Conservation (phyloP, 2,797 vertebrate species). For the Tokudaia tokunoshimensis region DNA sequence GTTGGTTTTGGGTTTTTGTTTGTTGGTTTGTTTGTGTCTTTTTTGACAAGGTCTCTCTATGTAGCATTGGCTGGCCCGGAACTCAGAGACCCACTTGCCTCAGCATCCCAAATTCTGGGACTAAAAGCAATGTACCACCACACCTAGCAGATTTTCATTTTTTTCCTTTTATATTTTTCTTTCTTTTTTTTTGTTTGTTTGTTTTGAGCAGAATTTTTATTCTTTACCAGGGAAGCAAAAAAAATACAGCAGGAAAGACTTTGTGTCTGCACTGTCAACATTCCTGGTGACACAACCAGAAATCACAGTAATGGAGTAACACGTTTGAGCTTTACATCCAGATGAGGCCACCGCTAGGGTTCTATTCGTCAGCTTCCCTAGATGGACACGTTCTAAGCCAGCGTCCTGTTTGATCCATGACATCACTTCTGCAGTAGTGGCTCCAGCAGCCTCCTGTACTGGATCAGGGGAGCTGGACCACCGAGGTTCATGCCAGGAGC, state of each 20-base stretch:
- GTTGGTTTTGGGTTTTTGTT: neutral
- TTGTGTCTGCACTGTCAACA: neutral
- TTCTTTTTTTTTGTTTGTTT: neutral
- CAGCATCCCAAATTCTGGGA: neutral
- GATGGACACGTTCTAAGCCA: neutral
- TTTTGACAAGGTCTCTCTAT: neutral
- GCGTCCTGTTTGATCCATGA: neutral
- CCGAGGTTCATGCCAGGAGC: slow-evolving; percentile 85
- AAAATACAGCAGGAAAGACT: slow-evolving; percentile 13
- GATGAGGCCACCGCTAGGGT: neutral
- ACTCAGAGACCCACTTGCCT: neutral
- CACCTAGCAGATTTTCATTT: neutral
- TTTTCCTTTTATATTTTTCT: neutral
- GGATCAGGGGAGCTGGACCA: slow-evolving; percentile 82
- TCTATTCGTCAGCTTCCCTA: neutral
- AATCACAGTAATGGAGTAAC: neutral
- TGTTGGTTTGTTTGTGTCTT: neutral
- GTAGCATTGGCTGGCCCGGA: neutral
- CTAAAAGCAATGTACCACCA: neutral
- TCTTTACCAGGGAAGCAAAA: slow-evolving; percentile 64
- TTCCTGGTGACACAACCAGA: slow-evolving; percentile 11
- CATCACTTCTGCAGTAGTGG: slow-evolving; percentile 42
- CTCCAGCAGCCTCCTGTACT: slow-evolving; percentile 67
- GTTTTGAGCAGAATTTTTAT: slow-evolving; percentile 71
- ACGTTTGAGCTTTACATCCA: neutral